phyloP scores from a whole-genome alignment of 2,888 invertebrate species.

The Limulus polyphemus region DNA sequence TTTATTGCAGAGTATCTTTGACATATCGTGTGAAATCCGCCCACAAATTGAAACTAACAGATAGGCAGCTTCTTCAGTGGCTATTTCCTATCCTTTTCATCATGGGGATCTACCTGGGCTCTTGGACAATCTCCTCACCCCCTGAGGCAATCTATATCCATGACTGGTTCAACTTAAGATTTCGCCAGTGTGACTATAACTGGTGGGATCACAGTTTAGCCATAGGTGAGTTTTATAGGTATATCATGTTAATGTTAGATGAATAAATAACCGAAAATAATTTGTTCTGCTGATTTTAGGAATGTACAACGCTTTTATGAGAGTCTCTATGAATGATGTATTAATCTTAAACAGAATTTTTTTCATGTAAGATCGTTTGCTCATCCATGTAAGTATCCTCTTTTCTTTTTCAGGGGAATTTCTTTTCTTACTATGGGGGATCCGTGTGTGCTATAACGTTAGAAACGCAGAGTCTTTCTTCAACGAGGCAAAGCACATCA shows the following conservation, averaged over 20 bases:
- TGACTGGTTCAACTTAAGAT: constrained; percentile 52
- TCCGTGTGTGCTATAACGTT: constrained; percentile 40
- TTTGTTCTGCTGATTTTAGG: neutral
- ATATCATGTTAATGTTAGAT: neutral
- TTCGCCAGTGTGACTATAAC: constrained; percentile 77
- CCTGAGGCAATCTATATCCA: constrained; percentile 48
- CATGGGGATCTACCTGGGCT: constrained; percentile 72
- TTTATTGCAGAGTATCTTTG: constrained; percentile 59
- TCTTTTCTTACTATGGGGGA: constrained; percentile 39
- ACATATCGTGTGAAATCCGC: constrained; percentile 88
- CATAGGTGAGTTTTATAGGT: constrained; percentile 48
- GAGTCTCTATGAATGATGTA: neutral
- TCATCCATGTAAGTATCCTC: constrained; percentile 12
- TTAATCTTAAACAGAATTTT: neutral
- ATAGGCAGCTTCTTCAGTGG: constrained; percentile 82
- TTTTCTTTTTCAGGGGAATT: constrained; percentile 34
- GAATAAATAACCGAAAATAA: neutral
- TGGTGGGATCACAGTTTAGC: constrained; percentile 93
- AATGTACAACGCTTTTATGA: neutral
- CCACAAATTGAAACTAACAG: constrained; percentile 80
- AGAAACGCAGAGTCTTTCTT: constrained; percentile 77
- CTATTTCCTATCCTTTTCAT: constrained; percentile 82
- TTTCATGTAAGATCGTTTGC: neutral
- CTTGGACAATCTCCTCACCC: constrained; percentile 80
- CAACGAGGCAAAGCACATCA: constrained; percentile 83